Evolutionary conservation across 2,888 invertebrate species (phyloP).

Genomic region (Acronicta alni): DNA sequence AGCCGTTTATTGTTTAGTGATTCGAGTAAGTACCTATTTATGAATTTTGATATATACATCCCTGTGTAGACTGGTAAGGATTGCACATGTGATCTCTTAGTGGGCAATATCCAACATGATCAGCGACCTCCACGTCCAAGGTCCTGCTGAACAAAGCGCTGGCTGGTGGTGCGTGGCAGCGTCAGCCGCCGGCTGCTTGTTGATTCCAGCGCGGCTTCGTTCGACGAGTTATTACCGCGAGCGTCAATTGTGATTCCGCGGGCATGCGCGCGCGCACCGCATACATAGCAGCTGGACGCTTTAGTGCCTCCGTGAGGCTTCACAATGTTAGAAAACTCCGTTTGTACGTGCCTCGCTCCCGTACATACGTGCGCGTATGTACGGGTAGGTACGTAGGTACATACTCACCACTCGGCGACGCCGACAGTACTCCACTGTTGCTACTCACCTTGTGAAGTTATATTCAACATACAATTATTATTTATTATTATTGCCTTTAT

Average conservation of each 20-base stretch:
- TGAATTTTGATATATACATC: too few species aligned
- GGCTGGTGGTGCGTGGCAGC: constrained; percentile 11
- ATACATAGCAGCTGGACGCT: constrained; percentile 59
- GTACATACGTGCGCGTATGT: constrained; percentile 56
- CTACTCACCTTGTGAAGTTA: constrained; percentile 7
- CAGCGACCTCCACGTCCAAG: constrained; percentile 40
- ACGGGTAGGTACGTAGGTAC: not conserved
- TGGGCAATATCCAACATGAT: constrained; percentile 6
- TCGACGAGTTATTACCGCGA: constrained; percentile 76
- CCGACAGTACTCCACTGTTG: constrained; percentile 4
- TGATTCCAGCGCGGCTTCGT: constrained; percentile 64
- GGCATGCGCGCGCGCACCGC: constrained; percentile 61
- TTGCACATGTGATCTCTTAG: too few species aligned
- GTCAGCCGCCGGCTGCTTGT: constrained; percentile 60
- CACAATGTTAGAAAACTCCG: constrained; percentile 61
- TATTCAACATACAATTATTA: not conserved
- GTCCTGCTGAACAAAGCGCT: constrained; percentile 28
- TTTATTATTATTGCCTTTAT: too few species aligned
- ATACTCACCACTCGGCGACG: constrained; percentile 17
- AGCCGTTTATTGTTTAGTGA: too few species aligned
- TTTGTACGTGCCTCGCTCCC: constrained; percentile 59
- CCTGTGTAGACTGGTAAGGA: constrained; percentile 4
- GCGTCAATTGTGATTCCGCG: constrained; percentile 74
- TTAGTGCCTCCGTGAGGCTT: constrained; percentile 57
- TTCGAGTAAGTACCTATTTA: too few species aligned